These are phyloP conservation scores for Drosophila ochracea DNA, from an alignment of 2,888 invertebrate genomes.

Conservation along the genomic window DNA sequence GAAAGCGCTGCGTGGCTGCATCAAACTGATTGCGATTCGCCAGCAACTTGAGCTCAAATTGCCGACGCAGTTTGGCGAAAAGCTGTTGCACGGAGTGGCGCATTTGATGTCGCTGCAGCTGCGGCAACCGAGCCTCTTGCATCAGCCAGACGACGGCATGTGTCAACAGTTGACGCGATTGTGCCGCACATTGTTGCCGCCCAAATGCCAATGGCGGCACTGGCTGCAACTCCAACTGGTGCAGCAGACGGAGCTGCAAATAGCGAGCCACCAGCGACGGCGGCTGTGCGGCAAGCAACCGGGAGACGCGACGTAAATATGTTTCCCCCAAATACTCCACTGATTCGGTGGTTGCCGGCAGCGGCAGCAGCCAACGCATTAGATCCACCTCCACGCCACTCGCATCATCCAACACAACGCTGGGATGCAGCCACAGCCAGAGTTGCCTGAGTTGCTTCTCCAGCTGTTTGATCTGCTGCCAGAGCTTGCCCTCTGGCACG, in stretches of 20 bases:
- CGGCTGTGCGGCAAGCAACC: not conserved
- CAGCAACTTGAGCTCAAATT: slow-evolving; percentile 30
- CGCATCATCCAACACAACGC: not conserved
- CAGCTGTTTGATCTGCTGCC: slow-evolving; percentile 28
- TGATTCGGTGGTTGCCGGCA: not conserved
- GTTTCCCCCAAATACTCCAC: not conserved
- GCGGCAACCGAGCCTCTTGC: slow-evolving; percentile 18
- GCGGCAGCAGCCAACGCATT: slow-evolving; percentile 53
- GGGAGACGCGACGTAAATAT: slow-evolving; percentile 4
- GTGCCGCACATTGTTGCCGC: slow-evolving; percentile 45
- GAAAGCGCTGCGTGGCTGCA: slow-evolving; percentile 3
- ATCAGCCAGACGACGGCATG: slow-evolving; percentile 64
- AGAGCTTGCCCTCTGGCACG: slow-evolving; percentile 6
- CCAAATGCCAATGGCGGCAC: slow-evolving; percentile 12
- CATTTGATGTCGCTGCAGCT: not conserved
- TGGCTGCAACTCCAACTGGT: slow-evolving; percentile 11
- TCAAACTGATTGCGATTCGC: slow-evolving; percentile 52
- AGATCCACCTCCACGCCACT: not conserved
- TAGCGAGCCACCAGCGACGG: slow-evolving; percentile 32
- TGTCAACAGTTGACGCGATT: slow-evolving; percentile 47
- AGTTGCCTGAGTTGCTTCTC: slow-evolving; percentile 8
- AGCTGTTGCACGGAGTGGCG: slow-evolving; percentile 36
- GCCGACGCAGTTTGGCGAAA: slow-evolving; percentile 48
- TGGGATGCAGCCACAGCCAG: not conserved
- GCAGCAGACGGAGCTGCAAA: slow-evolving; percentile 41